Evolutionary conservation across 2,113 vertebrate genomes (phyloP).

Genomic region (Columbina picui): DNA sequence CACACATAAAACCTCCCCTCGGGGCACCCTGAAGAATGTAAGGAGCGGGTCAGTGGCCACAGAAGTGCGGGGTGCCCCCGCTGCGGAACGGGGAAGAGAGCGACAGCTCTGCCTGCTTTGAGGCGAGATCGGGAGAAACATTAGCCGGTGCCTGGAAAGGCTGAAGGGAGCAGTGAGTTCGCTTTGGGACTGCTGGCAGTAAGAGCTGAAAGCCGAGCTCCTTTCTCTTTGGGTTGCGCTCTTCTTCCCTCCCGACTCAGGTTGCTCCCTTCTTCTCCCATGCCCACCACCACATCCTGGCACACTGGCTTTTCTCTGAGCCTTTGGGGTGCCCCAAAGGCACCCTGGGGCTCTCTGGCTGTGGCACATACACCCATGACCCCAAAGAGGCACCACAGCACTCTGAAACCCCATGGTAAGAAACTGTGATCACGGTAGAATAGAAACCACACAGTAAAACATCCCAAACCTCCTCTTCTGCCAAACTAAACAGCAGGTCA

Average conservation of each 20-base stretch:
- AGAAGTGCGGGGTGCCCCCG: rapidly evolving
- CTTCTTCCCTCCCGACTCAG: background rate
- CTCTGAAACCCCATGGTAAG: background rate
- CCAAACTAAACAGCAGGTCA: background rate
- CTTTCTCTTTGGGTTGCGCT: background rate
- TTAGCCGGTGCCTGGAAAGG: background rate
- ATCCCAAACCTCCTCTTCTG: background rate
- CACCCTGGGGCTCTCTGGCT: too few relatives aligned
- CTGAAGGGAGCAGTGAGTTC: background rate
- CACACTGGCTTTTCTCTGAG: background rate
- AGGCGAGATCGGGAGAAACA: background rate
- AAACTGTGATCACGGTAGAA: background rate
- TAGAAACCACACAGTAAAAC: background rate
- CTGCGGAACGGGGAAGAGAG: rapidly evolving
- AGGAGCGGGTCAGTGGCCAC: background rate
- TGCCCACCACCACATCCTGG: background rate
- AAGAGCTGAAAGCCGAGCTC: background rate
- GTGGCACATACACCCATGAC: rapidly evolving
- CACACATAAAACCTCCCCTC: background rate
- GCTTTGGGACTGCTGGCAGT: background rate
- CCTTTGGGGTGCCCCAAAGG: background rate
- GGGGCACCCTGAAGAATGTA: background rate
- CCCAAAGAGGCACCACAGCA: background rate
- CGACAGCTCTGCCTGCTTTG: background rate
- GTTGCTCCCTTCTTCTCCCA: background rate